A percentile compares a stretch with the other conserved stretches of the same genome.
These are phyloP conservation scores for Anas acuta DNA, from an alignment of 2,797 vertebrate genomes.

Conservation along the genomic window DNA sequence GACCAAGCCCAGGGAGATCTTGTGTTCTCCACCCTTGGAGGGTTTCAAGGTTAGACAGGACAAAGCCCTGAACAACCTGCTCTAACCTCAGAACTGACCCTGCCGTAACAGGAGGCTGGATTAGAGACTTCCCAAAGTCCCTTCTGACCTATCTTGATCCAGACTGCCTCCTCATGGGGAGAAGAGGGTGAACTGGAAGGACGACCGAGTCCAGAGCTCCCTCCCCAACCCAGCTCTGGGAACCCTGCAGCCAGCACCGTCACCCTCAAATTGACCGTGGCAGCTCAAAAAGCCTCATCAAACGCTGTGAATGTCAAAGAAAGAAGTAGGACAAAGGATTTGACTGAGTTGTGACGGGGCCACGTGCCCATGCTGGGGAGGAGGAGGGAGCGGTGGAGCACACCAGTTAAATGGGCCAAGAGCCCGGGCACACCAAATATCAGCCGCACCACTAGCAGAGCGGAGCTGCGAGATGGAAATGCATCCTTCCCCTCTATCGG, in stretches of 20 bases:
- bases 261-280: conserved; percentile 30
- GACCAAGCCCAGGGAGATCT: not conserved
- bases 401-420: conserved; percentile 49
- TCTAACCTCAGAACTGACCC: not conserved
- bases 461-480: conserved; percentile 1
- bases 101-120: not conserved
- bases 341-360: not conserved
- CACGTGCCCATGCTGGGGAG: conserved; percentile 27
- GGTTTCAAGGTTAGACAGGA: not conserved
- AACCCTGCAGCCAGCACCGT: conserved; percentile 9
- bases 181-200: not conserved
- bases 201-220: not conserved
- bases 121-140: not conserved
- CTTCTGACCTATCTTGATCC: not conserved
- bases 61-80: not conserved
- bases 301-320: conserved; percentile 24
- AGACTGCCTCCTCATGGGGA: not conserved
- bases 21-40: not conserved
- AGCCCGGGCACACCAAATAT: conserved; percentile 15
- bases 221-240: not conserved
- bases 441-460: not conserved
- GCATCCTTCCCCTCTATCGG: not conserved
- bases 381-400: conserved; percentile 32
- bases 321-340: conserved; percentile 56
- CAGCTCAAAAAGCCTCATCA: conserved; percentile 51